Percentiles rank a stretch among this genome's conserved stretches.
Evolutionary conservation across 2,797 vertebrate genomes (phyloP).

Genomic region (Pachyuromys duprasi): DNA sequence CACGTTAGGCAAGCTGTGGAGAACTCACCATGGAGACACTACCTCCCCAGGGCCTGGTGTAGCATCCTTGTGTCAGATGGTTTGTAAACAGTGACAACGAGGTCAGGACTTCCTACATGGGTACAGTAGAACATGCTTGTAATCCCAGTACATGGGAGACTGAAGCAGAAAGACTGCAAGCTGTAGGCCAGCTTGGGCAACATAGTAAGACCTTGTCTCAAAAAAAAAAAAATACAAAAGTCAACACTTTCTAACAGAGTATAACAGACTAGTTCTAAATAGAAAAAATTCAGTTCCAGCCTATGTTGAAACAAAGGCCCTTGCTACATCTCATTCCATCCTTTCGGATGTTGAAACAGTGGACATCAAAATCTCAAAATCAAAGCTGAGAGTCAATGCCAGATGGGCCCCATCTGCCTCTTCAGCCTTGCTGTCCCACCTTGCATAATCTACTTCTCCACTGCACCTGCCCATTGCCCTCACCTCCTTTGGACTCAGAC

Average conservation of each 20-base stretch:
- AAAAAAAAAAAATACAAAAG: background rate
- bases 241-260: background rate
- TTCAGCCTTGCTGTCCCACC: too few relatives aligned
- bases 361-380: background rate
- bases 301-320: background rate
- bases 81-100: background rate
- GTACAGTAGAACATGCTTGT: too few relatives aligned
- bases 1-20: background rate
- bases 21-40: background rate
- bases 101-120: background rate
- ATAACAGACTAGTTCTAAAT: background rate
- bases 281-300: background rate
- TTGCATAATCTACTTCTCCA: background rate
- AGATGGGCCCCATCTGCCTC: background rate
- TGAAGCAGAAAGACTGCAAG: background rate
- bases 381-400: background rate
- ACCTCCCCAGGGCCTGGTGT: background rate
- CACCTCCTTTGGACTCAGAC: background rate
- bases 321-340: background rate
- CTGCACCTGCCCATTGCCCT: background rate
- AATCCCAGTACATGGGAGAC: background rate
- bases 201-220: background rate
- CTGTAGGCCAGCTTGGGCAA: too few relatives aligned
- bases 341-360: background rate
- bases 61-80: background rate